These are phyloP conservation scores for Lytechinus variegatus DNA, from an alignment of 35 echinoderm and acorn worm genomes.

Conservation along the genomic window DNA sequence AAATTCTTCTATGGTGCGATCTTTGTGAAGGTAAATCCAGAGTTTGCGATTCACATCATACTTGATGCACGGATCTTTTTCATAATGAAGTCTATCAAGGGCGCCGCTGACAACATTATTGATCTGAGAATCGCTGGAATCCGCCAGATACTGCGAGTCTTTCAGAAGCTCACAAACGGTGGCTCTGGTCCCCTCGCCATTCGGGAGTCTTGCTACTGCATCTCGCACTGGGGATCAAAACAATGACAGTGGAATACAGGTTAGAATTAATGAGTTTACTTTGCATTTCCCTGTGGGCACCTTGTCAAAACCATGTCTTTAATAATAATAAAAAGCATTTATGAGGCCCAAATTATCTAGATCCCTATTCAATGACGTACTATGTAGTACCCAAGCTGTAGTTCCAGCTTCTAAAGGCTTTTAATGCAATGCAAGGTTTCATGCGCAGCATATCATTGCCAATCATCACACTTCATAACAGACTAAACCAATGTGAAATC, in stretches of 20 bases:
- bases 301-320: no score
- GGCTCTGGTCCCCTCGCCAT: conserved; percentile 88
- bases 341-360: no score
- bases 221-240: conserved; percentile 73
- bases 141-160: conserved; percentile 86
- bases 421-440: no score
- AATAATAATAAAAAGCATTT: no score
- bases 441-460: no score
- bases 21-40: conserved; percentile 89
- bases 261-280: no score
- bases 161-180: conserved; percentile 90
- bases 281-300: no score
- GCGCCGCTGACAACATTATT: conserved; percentile 94
- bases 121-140: conserved; percentile 69
- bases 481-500: no score
- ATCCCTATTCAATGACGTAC: no score
- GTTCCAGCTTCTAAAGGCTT: no score
- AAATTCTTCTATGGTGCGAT: conserved; percentile 79
- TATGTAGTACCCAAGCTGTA: no score
- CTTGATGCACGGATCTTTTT: conserved; percentile 96
- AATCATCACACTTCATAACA: no score
- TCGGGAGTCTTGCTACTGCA: conserved; percentile 87
- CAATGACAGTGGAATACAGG: neutral
- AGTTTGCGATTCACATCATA: conserved; percentile 85
- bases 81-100: conserved; percentile 92